Conservation (phyloP, 1,140 invertebrate species). For the Potamilus streckersoni region DNA sequence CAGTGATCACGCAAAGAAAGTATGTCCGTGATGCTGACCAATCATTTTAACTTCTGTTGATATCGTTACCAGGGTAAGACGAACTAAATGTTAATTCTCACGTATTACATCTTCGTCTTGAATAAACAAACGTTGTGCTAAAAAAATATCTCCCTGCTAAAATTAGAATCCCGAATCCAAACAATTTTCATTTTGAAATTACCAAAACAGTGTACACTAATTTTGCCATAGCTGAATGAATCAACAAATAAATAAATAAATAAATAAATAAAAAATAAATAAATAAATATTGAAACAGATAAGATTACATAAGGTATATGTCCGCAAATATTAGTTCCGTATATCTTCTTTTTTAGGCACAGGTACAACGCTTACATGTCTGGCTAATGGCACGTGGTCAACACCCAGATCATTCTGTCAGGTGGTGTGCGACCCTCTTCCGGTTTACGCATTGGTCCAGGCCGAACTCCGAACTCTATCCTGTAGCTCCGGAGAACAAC, state of each 20-base stretch:
- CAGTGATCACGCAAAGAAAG: too few relatives aligned
- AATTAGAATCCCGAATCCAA: too few relatives aligned
- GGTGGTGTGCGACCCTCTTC: slow-evolving; percentile 32
- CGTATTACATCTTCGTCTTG: too few relatives aligned
- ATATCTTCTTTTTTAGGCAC: slow-evolving; percentile 17
- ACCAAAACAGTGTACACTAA: background rate
- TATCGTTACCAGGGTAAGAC: too few relatives aligned
- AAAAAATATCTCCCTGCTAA: too few relatives aligned
- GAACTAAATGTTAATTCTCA: too few relatives aligned
- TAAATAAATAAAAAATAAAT: background rate
- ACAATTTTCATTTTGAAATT: background rate
- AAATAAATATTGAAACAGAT: background rate
- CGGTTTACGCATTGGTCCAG: background rate
- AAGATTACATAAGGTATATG: background rate
- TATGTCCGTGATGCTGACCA: too few relatives aligned
- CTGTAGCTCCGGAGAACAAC: slow-evolving; percentile 15
- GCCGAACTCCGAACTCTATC: slow-evolving; percentile 18
- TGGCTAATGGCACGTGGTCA: slow-evolving; percentile 48
- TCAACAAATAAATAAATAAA: too few relatives aligned
- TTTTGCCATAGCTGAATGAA: background rate
- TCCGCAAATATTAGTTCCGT: too few relatives aligned
- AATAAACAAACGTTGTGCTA: too few relatives aligned
- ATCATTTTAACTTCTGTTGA: too few relatives aligned
- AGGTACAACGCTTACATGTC: slow-evolving; percentile 42
- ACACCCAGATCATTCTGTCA: slow-evolving; percentile 37